Evolutionary conservation across 2,888 invertebrate genomes (phyloP).

Genomic region (Watsonalla binaria): DNA sequence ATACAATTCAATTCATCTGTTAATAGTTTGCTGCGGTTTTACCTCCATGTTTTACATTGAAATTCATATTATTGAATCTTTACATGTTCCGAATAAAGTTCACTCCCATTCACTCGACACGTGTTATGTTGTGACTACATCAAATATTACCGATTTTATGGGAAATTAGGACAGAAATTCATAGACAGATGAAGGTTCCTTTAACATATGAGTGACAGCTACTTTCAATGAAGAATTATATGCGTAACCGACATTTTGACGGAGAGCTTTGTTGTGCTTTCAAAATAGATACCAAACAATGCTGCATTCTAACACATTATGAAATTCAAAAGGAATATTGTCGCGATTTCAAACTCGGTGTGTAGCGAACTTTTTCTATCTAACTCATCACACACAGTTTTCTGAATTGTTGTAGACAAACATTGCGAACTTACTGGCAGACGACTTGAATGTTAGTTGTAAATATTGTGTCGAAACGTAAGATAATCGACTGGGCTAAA

Average conservation of each 20-base stretch:
- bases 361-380: too few species aligned
- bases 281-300: background rate
- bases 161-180: constrained; percentile 56
- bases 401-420: too few species aligned
- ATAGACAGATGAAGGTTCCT: constrained; percentile 34
- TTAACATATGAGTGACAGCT: constrained; percentile 74
- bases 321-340: background rate
- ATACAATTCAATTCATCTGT: background rate
- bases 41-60: background rate
- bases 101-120: constrained; percentile 6
- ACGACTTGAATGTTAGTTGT: background rate
- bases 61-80: too few species aligned
- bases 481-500: background rate
- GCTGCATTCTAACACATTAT: background rate
- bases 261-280: constrained; percentile 7
- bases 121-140: constrained; percentile 36
- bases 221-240: constrained; percentile 64
- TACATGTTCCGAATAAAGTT: background rate
- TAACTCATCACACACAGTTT: too few species aligned
- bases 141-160: constrained; percentile 47
- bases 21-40: background rate
- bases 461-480: background rate
- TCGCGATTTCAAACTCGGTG: background rate
- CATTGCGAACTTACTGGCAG: too few species aligned
- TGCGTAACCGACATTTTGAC: constrained; percentile 55